A percentile compares a stretch with the other conserved stretches of the same genome.
phyloP scores from a whole-genome alignment of 2,113 vertebrate genomes.

The Onychostoma macrolepis region DNA sequence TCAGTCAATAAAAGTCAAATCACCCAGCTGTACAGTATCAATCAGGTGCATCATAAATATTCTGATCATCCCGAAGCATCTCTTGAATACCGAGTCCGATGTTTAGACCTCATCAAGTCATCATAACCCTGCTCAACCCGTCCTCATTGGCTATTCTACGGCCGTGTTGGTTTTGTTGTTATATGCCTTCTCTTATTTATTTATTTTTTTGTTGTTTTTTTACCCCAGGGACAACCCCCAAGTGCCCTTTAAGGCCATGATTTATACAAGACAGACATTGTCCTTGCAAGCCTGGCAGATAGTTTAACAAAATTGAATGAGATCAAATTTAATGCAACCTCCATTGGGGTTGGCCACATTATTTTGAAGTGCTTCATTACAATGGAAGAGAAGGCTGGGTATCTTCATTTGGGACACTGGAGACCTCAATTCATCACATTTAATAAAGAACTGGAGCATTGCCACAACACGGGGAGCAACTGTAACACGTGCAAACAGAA shows the following conservation, averaged over 20 bases:
- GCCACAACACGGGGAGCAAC: conserved; percentile 39
- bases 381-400: conserved; percentile 66
- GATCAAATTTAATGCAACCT: conserved; percentile 76
- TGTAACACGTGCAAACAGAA: conserved; percentile 38
- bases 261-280: conserved; percentile 73
- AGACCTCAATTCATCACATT: conserved; percentile 61
- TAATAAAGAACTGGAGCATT: conserved; percentile 57
- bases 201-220: conserved; percentile 43
- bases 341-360: conserved; percentile 72
- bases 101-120: conserved; percentile 23
- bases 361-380: conserved; percentile 79
- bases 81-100: not conserved
- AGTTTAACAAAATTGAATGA: conserved; percentile 78
- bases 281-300: conserved; percentile 74
- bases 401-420: conserved; percentile 62
- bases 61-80: not conserved
- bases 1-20: conserved; percentile 30
- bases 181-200: conserved; percentile 58
- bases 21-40: conserved; percentile 32
- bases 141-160: conserved; percentile 35
- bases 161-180: conserved; percentile 70
- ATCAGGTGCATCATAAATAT: conserved; percentile 16
- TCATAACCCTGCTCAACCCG: not conserved
- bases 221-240: conserved; percentile 68
- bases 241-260: conserved; percentile 74